Percentiles rank a stretch among this genome's conserved stretches.
These are phyloP conservation scores for Cepphus grylle DNA, from an alignment of 2,113 vertebrate genomes.

Conservation along the genomic window DNA sequence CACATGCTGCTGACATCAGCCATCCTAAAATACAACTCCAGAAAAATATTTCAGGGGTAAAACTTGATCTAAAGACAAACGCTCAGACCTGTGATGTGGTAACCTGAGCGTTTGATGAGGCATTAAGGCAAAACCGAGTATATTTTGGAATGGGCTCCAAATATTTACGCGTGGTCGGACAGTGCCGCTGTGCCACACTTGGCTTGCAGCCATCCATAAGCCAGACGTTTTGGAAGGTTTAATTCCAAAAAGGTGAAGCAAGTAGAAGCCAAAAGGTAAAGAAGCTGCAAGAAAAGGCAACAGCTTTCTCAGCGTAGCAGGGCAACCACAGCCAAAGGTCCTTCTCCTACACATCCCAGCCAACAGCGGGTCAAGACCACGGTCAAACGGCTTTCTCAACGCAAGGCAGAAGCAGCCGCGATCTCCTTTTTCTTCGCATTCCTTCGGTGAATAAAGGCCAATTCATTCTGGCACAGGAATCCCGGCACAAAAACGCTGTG, in stretches of 20 bases:
- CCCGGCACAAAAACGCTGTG: too few relatives aligned
- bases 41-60: background rate
- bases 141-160: background rate
- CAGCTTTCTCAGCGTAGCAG: background rate
- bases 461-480: background rate
- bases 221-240: background rate
- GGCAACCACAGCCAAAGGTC: background rate
- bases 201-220: rapidly evolving
- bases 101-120: background rate
- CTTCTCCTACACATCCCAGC: background rate
- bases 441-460: too few relatives aligned
- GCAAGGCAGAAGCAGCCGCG: background rate
- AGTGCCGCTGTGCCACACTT: rapidly evolving
- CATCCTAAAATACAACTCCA: background rate
- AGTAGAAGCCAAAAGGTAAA: background rate
- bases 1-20: background rate
- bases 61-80: background rate
- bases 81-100: background rate
- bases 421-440: background rate
- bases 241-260: background rate
- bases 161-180: rapidly evolving
- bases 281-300: background rate
- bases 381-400: background rate
- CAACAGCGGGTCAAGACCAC: background rate
- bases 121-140: background rate